Evolutionary conservation across 2,797 vertebrate species (phyloP).

Genomic region (Hylomyscus alleni): DNA sequence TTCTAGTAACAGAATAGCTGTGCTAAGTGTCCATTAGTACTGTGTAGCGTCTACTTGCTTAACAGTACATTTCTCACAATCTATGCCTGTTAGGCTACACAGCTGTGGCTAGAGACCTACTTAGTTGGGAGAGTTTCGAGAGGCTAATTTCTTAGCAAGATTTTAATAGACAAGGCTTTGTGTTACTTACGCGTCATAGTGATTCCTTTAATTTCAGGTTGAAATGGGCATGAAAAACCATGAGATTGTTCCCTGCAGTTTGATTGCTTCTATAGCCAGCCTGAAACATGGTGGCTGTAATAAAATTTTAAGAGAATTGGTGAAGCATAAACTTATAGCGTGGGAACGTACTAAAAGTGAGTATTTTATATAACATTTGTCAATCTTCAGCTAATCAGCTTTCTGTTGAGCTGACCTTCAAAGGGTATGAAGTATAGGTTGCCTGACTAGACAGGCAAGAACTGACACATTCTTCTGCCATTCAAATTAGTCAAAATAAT

Average conservation of each 20-base stretch:
- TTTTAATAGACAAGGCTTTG: conserved; percentile 9
- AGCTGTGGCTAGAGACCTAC: not conserved
- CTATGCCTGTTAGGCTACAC: not conserved
- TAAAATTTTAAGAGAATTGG: conserved; percentile 96
- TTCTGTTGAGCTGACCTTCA: not conserved
- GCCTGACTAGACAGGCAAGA: not conserved
- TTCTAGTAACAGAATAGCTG: not conserved
- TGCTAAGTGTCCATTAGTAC: not conserved
- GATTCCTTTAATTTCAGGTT: conserved; percentile 90
- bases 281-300: conserved; percentile 98
- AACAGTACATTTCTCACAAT: not conserved
- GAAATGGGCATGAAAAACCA: conserved; percentile 99
- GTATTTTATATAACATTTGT: conserved; percentile 81
- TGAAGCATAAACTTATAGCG: conserved; percentile 96
- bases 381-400: conserved; percentile 44
- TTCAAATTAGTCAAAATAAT: not conserved
- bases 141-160: conserved; percentile 59
- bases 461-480: not conserved
- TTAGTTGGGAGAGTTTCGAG: conserved; percentile 33
- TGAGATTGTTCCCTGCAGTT: conserved; percentile 96
- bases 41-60: not conserved
- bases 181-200: conserved; percentile 4
- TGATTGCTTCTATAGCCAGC: conserved; percentile 96
- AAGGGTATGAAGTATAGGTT: conserved; percentile 25
- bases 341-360: conserved; percentile 96